These are phyloP conservation scores for Dysidea cf. avara DNA, from an alignment of 37 sponge, comb jelly and placozoan species.

Conservation along the genomic window DNA sequence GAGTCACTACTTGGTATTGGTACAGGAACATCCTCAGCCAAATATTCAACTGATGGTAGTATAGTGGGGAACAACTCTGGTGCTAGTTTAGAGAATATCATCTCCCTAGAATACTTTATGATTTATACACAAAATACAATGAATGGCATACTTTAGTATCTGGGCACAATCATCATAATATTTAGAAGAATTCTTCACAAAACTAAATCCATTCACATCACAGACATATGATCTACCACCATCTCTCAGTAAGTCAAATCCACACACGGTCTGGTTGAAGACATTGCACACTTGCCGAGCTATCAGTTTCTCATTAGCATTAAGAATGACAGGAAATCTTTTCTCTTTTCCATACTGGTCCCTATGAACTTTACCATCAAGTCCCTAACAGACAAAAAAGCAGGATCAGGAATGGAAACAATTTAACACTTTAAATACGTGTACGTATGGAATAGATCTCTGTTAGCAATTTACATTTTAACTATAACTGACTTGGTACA, in stretches of 20 bases:
- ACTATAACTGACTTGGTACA: too few species aligned
- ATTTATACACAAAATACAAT: background rate
- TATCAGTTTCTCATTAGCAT: conserved; percentile 89
- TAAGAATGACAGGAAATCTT: conserved; percentile 89
- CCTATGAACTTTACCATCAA: conserved; percentile 93
- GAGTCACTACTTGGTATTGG: conserved; percentile 26
- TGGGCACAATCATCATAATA: conserved; percentile 96
- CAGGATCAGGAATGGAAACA: too few species aligned
- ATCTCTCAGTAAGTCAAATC: conserved; percentile 93
- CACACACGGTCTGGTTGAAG: conserved; percentile 98
- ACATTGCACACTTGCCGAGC: conserved; percentile 81
- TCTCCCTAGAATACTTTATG: conserved; percentile 35
- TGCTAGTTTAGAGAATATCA: conserved; percentile 55
- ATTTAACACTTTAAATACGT: too few species aligned
- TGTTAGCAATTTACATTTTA: too few species aligned
- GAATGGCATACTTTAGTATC: conserved; percentile 68
- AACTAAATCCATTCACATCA: conserved; percentile 98
- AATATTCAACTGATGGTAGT: conserved; percentile 43
- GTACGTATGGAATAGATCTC: too few species aligned
- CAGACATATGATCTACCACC: conserved; percentile 94
- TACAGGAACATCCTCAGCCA: conserved; percentile 43
- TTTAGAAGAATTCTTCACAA: conserved; percentile 93
- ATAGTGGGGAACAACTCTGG: conserved; percentile 61
- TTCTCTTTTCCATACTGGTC: conserved; percentile 89
- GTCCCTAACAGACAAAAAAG: conserved; percentile 43